Evolutionary conservation across 2,113 vertebrate species (phyloP).

Genomic region (Cynopterus brachyotis): DNA sequence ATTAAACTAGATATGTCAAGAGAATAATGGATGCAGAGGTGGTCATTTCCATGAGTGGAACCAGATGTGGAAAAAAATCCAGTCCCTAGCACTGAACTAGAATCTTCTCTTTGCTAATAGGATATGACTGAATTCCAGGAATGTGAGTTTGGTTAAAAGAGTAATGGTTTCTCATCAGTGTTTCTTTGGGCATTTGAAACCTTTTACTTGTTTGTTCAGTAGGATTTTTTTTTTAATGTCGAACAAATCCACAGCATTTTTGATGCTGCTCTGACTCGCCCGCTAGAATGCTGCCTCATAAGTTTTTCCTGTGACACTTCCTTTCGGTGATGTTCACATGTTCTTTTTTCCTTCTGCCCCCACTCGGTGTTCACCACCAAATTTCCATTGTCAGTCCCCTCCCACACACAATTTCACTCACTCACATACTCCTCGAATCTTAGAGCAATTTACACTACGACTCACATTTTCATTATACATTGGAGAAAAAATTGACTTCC

Average conservation of each 20-base stretch:
- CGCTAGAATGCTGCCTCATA: slow-evolving; percentile 75
- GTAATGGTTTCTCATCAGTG: slow-evolving; percentile 70
- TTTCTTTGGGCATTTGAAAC: slow-evolving; percentile 17
- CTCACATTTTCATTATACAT: slow-evolving; percentile 28
- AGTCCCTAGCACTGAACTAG: slow-evolving; percentile 21
- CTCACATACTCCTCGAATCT: neutral
- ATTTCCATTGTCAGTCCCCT: slow-evolving; percentile 83
- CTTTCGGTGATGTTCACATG: slow-evolving; percentile 79
- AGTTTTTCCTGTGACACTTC: slow-evolving; percentile 73
- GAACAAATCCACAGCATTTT: slow-evolving; percentile 70
- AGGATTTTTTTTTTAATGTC: slow-evolving; percentile 54
- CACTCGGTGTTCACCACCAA: slow-evolving; percentile 80
- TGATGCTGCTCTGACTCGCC: slow-evolving; percentile 59
- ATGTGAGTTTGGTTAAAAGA: slow-evolving; percentile 71
- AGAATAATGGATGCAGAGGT: slow-evolving; percentile 32
- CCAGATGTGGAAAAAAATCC: slow-evolving; percentile 55
- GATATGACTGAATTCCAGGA: slow-evolving; percentile 74
- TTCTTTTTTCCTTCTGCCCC: slow-evolving; percentile 85
- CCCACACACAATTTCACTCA: slow-evolving; percentile 76
- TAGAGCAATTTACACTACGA: slow-evolving; percentile 67
- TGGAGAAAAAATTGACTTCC: slow-evolving; percentile 66
- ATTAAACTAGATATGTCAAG: slow-evolving; percentile 49
- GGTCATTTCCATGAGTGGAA: slow-evolving; percentile 63
- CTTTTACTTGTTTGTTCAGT: neutral
- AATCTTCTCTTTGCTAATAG: neutral